phyloP scores from a whole-genome alignment of 2,113 vertebrate species.

The Puma concolor region DNA sequence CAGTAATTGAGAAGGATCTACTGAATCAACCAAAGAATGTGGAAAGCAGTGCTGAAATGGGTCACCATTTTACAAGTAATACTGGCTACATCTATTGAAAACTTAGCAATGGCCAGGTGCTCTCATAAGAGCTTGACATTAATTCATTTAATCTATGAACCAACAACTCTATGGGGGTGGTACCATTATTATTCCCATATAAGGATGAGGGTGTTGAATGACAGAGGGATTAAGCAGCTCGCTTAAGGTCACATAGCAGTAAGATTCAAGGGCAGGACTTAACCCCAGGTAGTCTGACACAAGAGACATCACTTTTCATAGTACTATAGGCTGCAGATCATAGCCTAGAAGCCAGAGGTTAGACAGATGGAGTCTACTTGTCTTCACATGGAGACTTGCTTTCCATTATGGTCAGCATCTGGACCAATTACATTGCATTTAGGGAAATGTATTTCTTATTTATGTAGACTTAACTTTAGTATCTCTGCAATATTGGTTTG shows the following conservation, averaged over 20 bases:
- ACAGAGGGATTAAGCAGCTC: not conserved
- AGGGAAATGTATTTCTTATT: not conserved
- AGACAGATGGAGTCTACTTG: not conserved
- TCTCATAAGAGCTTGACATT: not conserved
- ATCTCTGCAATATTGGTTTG: not conserved
- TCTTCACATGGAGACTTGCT: not conserved
- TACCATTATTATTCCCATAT: not conserved
- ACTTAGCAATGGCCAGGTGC: not conserved
- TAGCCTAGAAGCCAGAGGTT: not conserved
- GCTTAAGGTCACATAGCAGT: not conserved
- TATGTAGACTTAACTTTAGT: not conserved
- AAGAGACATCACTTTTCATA: not conserved
- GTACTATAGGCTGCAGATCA: not conserved
- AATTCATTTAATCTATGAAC: not conserved
- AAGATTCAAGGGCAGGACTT: not conserved
- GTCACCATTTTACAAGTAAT: not conserved
- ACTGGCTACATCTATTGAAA: not conserved
- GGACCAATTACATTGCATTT: not conserved
- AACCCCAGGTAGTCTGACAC: not conserved
- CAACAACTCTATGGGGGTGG: not conserved
- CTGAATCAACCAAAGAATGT: not conserved
- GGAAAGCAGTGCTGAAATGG: not conserved
- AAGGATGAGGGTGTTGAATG: not conserved
- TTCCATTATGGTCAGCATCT: not conserved
- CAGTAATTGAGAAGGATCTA: not conserved